Percentiles rank a stretch among this genome's conserved stretches.
phyloP scores from a whole-genome alignment of 35 echinoderm and acorn worm genomes.

The Anneissia japonica region DNA sequence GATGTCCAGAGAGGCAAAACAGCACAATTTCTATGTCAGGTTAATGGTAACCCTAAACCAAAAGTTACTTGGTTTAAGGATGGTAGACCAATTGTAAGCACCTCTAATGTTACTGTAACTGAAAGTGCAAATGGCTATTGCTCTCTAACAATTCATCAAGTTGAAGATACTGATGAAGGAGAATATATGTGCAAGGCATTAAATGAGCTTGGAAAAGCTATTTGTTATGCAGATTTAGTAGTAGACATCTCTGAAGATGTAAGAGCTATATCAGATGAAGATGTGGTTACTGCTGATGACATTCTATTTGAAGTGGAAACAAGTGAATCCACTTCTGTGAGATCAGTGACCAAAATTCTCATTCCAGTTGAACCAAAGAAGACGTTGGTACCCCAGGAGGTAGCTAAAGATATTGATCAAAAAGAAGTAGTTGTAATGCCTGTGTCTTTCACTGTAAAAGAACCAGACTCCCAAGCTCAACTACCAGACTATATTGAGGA shows the following conservation, averaged over 20 bases:
- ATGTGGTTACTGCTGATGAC: background rate
- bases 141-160: constrained; percentile 64
- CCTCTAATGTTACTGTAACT: constrained; percentile 42
- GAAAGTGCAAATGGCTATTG: constrained; percentile 73
- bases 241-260: background rate
- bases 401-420: background rate
- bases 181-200: constrained; percentile 99
- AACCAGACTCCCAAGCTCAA: constrained; percentile 9
- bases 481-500: constrained; percentile 12
- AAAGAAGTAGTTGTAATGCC: background rate
- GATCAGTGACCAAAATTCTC: background rate
- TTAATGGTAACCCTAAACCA: constrained; percentile 62
- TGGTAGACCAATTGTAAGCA: constrained; percentile 65
- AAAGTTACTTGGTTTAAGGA: constrained; percentile 94
- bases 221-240: constrained; percentile 81
- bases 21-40: constrained; percentile 48
- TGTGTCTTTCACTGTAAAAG: background rate
- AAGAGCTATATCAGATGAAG: background rate
- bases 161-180: constrained; percentile 80
- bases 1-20: constrained; percentile 64
- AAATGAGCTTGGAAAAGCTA: constrained; percentile 83
- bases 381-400: background rate
- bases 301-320: background rate
- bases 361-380: background rate
- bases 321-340: background rate